Evolutionary conservation across 2,113 vertebrate species (phyloP).

Genomic region (Rallus limicola): DNA sequence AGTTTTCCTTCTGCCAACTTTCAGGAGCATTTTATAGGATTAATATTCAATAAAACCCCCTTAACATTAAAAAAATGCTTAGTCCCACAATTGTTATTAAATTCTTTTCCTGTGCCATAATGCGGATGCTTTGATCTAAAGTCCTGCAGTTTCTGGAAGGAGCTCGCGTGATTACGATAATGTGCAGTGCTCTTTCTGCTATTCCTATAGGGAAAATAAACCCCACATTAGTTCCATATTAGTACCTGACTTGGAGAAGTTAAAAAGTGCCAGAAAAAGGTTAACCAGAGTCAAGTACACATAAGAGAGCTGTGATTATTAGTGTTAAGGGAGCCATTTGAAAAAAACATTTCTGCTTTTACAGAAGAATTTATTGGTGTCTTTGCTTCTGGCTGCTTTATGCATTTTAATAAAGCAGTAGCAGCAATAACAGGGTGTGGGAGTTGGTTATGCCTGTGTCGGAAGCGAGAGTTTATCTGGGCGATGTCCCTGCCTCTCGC

Average conservation of each 20-base stretch:
- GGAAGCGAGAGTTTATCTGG: background rate
- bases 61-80: slow-evolving; percentile 75
- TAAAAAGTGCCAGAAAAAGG: slow-evolving; percentile 85
- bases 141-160: slow-evolving; percentile 73
- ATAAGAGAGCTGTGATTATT: slow-evolving; percentile 80
- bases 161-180: slow-evolving; percentile 73
- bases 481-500: background rate
- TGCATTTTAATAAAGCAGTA: slow-evolving; percentile 81
- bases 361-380: slow-evolving; percentile 81
- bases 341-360: slow-evolving; percentile 80
- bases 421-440: slow-evolving; percentile 21
- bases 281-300: slow-evolving; percentile 85
- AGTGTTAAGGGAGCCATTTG: slow-evolving; percentile 79
- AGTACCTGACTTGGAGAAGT: slow-evolving; percentile 82
- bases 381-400: slow-evolving; percentile 79
- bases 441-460: background rate
- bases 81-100: slow-evolving; percentile 75
- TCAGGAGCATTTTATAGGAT: slow-evolving; percentile 66
- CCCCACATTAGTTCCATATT: slow-evolving; percentile 83
- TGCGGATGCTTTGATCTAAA: slow-evolving; percentile 76
- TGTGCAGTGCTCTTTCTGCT: slow-evolving; percentile 76
- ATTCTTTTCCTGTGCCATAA: slow-evolving; percentile 74
- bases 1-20: slow-evolving; percentile 54
- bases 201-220: slow-evolving; percentile 84
- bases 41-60: slow-evolving; percentile 71